A percentile compares a stretch with the other conserved stretches of the same genome.
Evolutionary conservation across 2,113 vertebrate species (phyloP).

Genomic region (Steatornis caripensis): DNA sequence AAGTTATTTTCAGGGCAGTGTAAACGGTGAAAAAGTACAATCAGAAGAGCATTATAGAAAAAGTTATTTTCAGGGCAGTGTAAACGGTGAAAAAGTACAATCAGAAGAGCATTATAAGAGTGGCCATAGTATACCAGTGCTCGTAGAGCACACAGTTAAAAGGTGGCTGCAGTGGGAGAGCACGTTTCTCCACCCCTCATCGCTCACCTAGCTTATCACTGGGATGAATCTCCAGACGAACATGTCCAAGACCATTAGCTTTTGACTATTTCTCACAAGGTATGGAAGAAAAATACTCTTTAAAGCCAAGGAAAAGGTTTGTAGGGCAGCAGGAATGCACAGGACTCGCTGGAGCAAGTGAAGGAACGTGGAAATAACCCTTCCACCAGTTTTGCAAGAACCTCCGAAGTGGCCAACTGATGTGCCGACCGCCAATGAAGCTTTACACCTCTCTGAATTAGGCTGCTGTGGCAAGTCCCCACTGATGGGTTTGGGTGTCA

Average conservation of each 20-base stretch:
- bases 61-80: not conserved
- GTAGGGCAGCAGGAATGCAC: rapidly evolving
- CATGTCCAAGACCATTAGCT: rapidly evolving
- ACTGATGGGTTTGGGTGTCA: not conserved
- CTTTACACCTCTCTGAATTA: not conserved
- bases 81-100: not conserved
- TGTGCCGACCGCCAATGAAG: rapidly evolving
- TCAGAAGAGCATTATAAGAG: not conserved
- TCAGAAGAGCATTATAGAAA: not conserved
- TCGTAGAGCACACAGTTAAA: too few species aligned
- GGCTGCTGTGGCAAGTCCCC: not conserved
- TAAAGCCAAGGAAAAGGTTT: not conserved
- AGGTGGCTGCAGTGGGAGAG: not conserved
- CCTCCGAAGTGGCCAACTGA: not conserved
- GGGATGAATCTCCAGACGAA: not conserved
- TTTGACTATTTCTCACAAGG: not conserved
- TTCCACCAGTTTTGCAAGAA: not conserved
- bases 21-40: not conserved
- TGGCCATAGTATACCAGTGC: too few species aligned
- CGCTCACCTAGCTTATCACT: not conserved
- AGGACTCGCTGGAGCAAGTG: rapidly evolving
- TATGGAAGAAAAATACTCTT: not conserved
- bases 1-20: not conserved
- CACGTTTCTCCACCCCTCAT: not conserved
- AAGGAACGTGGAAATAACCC: not conserved